phyloP scores from a whole-genome alignment of 1,140 invertebrate species.

The Dendroctonus valens region DNA sequence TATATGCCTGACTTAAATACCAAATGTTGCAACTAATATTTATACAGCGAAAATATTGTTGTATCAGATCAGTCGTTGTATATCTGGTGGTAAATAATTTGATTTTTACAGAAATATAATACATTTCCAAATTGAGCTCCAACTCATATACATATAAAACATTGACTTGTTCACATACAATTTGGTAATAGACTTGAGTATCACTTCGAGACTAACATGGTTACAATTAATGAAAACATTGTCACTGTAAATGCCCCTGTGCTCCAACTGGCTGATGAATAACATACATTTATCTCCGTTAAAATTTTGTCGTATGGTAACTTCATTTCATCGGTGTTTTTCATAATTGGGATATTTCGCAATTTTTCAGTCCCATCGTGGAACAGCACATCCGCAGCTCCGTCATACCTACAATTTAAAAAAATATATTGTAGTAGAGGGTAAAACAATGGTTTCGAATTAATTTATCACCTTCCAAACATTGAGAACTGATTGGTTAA shows the following conservation, averaged over 20 bases:
- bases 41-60: too few species aligned
- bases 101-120: too few species aligned
- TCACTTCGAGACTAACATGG: background rate
- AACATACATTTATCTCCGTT: conserved; percentile 11
- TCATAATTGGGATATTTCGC: conserved; percentile 40
- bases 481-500: conserved; percentile 63
- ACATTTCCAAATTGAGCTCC: too few species aligned
- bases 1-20: too few species aligned
- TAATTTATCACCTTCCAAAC: conserved; percentile 53
- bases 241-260: background rate
- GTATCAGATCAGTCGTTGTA: too few species aligned
- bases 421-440: background rate
- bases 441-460: background rate
- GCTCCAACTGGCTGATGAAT: conserved; percentile 1
- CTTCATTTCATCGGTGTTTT: conserved; percentile 41
- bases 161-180: background rate
- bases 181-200: too few species aligned
- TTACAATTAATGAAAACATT: background rate
- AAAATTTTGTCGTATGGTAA: conserved; percentile 25
- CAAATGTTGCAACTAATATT: too few species aligned
- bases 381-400: conserved; percentile 62
- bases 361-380: conserved; percentile 62
- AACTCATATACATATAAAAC: too few species aligned
- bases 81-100: too few species aligned
- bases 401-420: conserved; percentile 54